Evolutionary conservation across 2,888 invertebrate genomes (phyloP).

Genomic region (Drosophila recens): DNA sequence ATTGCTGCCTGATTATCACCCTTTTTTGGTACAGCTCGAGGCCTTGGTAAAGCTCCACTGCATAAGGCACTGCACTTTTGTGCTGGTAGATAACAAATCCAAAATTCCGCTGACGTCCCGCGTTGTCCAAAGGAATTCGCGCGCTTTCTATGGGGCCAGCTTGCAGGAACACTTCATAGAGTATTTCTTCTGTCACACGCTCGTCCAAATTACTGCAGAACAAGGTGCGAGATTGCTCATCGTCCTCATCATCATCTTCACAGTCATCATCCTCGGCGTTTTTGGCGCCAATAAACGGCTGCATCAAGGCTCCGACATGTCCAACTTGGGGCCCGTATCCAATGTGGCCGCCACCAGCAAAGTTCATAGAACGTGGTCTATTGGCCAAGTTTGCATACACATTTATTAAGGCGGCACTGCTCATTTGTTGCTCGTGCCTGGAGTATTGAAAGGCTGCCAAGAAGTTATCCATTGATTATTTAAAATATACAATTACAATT

Average conservation of each 20-base stretch:
- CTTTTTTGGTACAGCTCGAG: slow-evolving; percentile 89
- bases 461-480: slow-evolving; percentile 42
- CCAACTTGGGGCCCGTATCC: slow-evolving; percentile 17
- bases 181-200: slow-evolving; percentile 91
- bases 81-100: slow-evolving; percentile 93
- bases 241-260: slow-evolving; percentile 70
- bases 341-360: slow-evolving; percentile 10
- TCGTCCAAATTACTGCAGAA: slow-evolving; percentile 94
- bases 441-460: slow-evolving; percentile 44
- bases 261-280: slow-evolving; percentile 30
- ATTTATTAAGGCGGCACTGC: slow-evolving; percentile 18
- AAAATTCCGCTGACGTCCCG: slow-evolving; percentile 88
- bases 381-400: slow-evolving; percentile 17
- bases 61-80: slow-evolving; percentile 91
- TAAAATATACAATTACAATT: neutral
- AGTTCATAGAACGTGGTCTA: slow-evolving; percentile 8
- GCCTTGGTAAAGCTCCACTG: slow-evolving; percentile 90
- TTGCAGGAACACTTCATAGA: slow-evolving; percentile 92
- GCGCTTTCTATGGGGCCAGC: slow-evolving; percentile 92
- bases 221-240: slow-evolving; percentile 89
- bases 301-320: neutral
- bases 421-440: slow-evolving; percentile 40
- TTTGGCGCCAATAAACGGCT: neutral
- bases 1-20: slow-evolving; percentile 85
- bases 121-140: slow-evolving; percentile 91